Evolutionary conservation across 2,797 vertebrate genomes (phyloP).

Genomic region (Ctenopoma kingsleyae): DNA sequence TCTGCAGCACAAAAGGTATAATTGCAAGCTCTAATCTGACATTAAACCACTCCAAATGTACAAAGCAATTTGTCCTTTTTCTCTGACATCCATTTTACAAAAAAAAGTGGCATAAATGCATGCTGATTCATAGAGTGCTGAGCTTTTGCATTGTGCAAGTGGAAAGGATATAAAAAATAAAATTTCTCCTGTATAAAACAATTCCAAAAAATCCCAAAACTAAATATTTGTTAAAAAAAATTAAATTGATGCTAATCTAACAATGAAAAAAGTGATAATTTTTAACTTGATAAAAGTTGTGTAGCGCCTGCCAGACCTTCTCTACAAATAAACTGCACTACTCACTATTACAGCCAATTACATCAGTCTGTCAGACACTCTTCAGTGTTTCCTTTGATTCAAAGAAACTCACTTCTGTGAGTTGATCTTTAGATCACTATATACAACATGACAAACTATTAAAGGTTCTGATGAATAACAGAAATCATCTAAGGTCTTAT

Average conservation of each 20-base stretch:
- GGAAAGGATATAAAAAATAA: constrained; percentile 23
- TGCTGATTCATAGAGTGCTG: constrained; percentile 47
- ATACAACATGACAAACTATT: constrained; percentile 56
- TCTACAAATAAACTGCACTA: constrained; percentile 33
- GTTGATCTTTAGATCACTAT: constrained; percentile 45
- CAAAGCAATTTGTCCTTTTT: constrained; percentile 74
- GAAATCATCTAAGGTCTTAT: constrained; percentile 37
- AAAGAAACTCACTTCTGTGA: constrained; percentile 23
- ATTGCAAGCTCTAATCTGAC: constrained; percentile 63
- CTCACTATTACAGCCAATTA: constrained; percentile 60
- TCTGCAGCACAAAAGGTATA: constrained; percentile 53
- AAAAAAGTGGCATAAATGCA: constrained; percentile 68
- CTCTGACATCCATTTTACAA: constrained; percentile 70
- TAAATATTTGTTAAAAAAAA: constrained; percentile 43
- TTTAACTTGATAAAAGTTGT: constrained; percentile 33
- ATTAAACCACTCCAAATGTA: constrained; percentile 72
- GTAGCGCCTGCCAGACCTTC: constrained; percentile 15
- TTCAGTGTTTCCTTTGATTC: constrained; percentile 25
- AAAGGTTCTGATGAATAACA: constrained; percentile 49
- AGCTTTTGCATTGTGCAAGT: constrained; percentile 45
- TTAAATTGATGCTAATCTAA: constrained; percentile 24
- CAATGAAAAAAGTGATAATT: constrained; percentile 22
- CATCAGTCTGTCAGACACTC: constrained; percentile 46
- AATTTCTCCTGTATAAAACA: neutral
- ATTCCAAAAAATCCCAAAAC: constrained; percentile 21